phyloP scores from a whole-genome alignment of 2,888 invertebrate genomes.

The Lasius fuliginosus region DNA sequence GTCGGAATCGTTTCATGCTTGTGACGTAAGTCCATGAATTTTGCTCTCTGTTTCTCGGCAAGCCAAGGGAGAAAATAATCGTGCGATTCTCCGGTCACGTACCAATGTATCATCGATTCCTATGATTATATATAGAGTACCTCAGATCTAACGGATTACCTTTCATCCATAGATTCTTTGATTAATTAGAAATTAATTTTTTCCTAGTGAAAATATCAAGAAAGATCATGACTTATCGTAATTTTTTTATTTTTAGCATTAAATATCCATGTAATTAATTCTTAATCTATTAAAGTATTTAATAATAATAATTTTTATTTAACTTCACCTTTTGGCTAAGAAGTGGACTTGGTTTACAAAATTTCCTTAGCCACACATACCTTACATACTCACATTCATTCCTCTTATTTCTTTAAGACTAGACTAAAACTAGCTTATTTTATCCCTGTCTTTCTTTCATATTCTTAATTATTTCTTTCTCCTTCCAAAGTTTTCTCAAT shows the following conservation, averaged over 20 bases:
- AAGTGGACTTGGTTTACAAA: too few relatives aligned
- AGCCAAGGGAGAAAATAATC: slow-evolving; percentile 42
- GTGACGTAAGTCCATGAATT: slow-evolving; percentile 35
- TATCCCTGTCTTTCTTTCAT: too few relatives aligned
- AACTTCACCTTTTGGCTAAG: too few relatives aligned
- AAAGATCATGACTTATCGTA: neutral
- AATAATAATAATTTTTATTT: too few relatives aligned
- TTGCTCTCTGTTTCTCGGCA: neutral
- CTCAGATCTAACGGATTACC: neutral
- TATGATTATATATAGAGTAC: neutral
- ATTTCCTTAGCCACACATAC: too few relatives aligned
- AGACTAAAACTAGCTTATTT: too few relatives aligned
- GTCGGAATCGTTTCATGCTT: slow-evolving; percentile 25
- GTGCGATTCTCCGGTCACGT: neutral
- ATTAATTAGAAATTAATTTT: slow-evolving; percentile 7
- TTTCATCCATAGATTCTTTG: neutral
- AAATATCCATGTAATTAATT: neutral
- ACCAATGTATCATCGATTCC: neutral
- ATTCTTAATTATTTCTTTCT: too few relatives aligned
- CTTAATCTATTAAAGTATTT: neutral
- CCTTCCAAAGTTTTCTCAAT: too few relatives aligned
- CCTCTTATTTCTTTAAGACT: too few relatives aligned
- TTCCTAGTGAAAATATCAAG: neutral
- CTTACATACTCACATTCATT: too few relatives aligned
- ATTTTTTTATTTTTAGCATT: neutral